Base-by-base conservation (phyloP, 2,113 vertebrate genomes). In the Trematomus loennbergii region DNA sequence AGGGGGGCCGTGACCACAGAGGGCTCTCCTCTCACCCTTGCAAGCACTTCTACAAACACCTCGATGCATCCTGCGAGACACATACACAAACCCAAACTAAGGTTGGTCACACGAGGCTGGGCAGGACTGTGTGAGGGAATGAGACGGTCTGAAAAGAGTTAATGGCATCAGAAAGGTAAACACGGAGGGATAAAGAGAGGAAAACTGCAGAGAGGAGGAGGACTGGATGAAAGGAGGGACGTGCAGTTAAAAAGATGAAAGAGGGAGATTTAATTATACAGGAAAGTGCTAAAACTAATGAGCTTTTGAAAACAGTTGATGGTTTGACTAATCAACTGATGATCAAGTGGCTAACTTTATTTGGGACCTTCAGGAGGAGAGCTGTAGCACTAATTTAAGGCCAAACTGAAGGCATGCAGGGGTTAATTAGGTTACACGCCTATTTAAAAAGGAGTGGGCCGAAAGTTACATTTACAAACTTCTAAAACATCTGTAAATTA, bases 1-100 rank as follows among this genome's bases (percentile, higher is more conserved):
- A 2, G 66, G 74, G 92, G 91, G 85, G 78, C 36, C 36, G 57
- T 95, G 92, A 95, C 93, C 94, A 93, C 88, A 66, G 89, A 92
- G 87, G 50, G 90, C 87, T 79, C 86, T 88, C 92, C 89, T 78
- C 88, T 92, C 94, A 95, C 92, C 94, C 84, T 90, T 85, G 90
- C 90, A 92, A 95, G 93, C 87, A 88, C 80, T 94, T 93, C 75
- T 87, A 64, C 88, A 94, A 87, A 95, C 93, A 96, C 63, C 0
- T 79, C 3, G 60, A 49, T 46, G 85, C 76, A 86, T 77, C 85
- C 74, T 85, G 64, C 40, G 67, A 75, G 67, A 86, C 81, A 61
- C 75, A 66, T 57, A 60, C 79, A 80, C 70, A 89, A 68, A 79
- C 78, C 60, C 72, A 43, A 70, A 78, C 72, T 63, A 33, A 12